Conservation (phyloP, 1,140 invertebrate species). For the Stratiolaelaps scimitus region DNA sequence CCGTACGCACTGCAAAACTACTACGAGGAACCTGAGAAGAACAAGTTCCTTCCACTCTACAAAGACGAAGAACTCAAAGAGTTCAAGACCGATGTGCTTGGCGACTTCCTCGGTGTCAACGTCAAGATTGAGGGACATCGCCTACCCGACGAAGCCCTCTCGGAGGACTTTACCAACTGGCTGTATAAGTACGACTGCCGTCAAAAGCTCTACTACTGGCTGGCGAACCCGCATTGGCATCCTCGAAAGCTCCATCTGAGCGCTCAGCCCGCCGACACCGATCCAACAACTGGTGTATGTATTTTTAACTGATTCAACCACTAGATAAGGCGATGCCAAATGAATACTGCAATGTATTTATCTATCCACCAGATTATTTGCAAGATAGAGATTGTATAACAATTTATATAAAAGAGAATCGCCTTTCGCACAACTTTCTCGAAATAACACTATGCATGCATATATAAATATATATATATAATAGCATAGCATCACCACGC, state of each 20-base stretch:
- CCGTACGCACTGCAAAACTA: not conserved
- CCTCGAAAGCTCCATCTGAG: conserved; percentile 5
- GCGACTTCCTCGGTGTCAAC: not conserved
- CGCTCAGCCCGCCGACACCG: too few relatives aligned
- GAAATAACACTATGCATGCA: too few relatives aligned
- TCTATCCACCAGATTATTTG: too few relatives aligned
- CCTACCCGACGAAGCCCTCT: conserved; percentile 10
- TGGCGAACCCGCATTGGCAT: conserved; percentile 1
- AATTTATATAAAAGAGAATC: too few relatives aligned
- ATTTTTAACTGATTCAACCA: too few relatives aligned
- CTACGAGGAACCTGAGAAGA: not conserved
- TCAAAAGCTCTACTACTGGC: not conserved
- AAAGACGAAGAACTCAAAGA: not conserved
- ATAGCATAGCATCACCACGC: too few relatives aligned
- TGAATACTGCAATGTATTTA: too few relatives aligned
- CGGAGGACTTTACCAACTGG: not conserved
- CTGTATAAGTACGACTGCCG: not conserved
- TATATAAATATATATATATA: too few relatives aligned
- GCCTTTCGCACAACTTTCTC: too few relatives aligned
- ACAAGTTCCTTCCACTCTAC: not conserved
- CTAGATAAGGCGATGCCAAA: too few relatives aligned
- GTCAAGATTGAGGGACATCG: not conserved
- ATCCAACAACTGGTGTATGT: too few relatives aligned
- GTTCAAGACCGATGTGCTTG: not conserved
- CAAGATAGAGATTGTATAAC: too few relatives aligned